Conservation (phyloP, 2,797 vertebrate genomes). For the Borostomias antarcticus region DNA sequence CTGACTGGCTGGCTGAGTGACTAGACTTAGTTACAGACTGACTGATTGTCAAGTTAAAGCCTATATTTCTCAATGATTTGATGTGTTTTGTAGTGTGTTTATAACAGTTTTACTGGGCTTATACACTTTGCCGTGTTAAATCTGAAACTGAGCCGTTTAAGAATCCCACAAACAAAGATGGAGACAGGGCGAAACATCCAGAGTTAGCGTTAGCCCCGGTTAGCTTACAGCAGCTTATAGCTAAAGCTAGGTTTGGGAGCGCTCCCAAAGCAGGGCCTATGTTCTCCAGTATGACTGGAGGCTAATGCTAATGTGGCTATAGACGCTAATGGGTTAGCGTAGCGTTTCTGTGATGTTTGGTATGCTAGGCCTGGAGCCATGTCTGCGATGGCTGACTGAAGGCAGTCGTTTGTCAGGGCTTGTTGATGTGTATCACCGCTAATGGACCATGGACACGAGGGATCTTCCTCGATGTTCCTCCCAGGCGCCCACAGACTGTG, state of each 20-base stretch:
- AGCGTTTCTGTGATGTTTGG: constrained; percentile 27
- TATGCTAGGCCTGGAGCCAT: constrained; percentile 38
- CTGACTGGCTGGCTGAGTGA: neutral
- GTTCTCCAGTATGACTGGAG: constrained; percentile 24
- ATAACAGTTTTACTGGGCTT: too few relatives aligned
- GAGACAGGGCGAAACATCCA: neutral
- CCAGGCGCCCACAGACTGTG: neutral
- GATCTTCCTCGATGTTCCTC: constrained; percentile 21
- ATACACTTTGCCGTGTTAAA: neutral
- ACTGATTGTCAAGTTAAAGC: neutral
- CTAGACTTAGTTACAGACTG: neutral
- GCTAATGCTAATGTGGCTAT: constrained; percentile 33
- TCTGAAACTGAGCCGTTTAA: neutral
- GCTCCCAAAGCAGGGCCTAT: constrained; percentile 7
- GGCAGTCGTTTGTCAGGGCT: constrained; percentile 43
- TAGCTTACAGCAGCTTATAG: neutral
- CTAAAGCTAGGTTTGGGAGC: constrained; percentile 22
- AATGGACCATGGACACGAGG: constrained; percentile 33
- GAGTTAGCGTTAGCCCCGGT: neutral
- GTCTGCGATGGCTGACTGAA: constrained; percentile 29
- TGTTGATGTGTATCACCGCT: constrained; percentile 28
- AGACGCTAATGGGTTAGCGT: constrained; percentile 13
- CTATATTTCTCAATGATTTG: too few relatives aligned
- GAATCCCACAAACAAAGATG: neutral
- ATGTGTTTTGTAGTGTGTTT: too few relatives aligned